Evolutionary conservation across 2,888 invertebrate species (phyloP).

Genomic region (Drosophila neonasuta): DNA sequence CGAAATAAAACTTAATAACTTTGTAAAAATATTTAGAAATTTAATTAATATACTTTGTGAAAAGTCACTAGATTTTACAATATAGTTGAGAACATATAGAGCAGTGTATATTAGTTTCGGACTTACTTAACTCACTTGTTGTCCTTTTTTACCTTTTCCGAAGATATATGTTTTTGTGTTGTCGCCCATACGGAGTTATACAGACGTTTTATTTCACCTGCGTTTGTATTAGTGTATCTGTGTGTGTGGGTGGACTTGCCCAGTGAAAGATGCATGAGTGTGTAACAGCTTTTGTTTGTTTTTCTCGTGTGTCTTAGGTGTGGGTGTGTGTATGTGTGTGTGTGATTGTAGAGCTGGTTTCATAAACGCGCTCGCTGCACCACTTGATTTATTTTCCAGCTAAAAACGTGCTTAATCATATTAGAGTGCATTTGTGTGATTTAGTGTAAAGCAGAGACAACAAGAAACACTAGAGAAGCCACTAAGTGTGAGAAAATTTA

Average conservation of each 20-base stretch:
- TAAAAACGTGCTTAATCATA: conserved; percentile 80
- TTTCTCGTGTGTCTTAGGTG: conserved; percentile 9
- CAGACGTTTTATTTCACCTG: conserved; percentile 46
- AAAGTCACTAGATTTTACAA: neutral
- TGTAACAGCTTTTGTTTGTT: conserved; percentile 63
- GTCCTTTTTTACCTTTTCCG: conserved; percentile 24
- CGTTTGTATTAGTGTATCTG: neutral
- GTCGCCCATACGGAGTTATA: conserved; percentile 34
- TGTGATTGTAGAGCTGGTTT: conserved; percentile 40
- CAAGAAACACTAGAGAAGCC: conserved; percentile 30
- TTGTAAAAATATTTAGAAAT: neutral
- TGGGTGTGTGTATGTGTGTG: conserved; percentile 22
- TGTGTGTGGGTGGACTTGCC: conserved; percentile 2
- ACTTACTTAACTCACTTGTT: conserved; percentile 17
- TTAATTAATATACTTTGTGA: neutral
- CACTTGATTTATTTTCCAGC: conserved; percentile 77
- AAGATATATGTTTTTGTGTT: conserved; percentile 27
- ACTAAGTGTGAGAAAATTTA: conserved; percentile 21
- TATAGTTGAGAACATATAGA: no score
- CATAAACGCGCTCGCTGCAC: conserved; percentile 60
- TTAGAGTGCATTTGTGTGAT: conserved; percentile 78
- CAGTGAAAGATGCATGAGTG: conserved; percentile 21
- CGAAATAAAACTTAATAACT: neutral
- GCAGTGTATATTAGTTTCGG: conserved; percentile 28
- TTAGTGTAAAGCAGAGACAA: conserved; percentile 56